Conservation (phyloP, 2,113 vertebrate genomes). For the Ia io region DNA sequence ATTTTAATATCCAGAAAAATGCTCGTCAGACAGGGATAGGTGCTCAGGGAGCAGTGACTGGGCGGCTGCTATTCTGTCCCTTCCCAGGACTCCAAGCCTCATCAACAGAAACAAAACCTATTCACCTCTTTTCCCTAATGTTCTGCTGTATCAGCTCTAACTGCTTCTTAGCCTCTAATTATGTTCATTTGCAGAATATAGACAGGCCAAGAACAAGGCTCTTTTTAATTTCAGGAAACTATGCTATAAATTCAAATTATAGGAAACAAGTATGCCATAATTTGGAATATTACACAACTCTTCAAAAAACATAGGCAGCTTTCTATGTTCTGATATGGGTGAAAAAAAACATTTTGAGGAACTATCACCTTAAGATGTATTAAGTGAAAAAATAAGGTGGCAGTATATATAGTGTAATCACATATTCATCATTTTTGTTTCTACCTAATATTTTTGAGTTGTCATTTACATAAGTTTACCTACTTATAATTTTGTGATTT, state of each 20-base stretch:
- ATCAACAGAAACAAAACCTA: background rate
- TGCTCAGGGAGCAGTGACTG: background rate
- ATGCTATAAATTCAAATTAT: background rate
- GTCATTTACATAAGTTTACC: background rate
- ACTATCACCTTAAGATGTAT: background rate
- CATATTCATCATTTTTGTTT: background rate
- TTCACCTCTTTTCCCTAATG: background rate
- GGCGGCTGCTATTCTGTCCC: background rate
- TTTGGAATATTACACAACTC: background rate
- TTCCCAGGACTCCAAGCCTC: background rate
- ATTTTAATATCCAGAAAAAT: background rate
- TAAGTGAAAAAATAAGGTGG: background rate
- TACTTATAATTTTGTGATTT: background rate
- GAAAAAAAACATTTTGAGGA: no score
- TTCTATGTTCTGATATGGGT: background rate
- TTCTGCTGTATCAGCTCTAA: background rate
- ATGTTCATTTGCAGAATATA: background rate
- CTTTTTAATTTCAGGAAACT: background rate
- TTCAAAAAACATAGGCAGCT: constrained; percentile 3
- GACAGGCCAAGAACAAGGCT: background rate
- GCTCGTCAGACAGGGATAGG: background rate
- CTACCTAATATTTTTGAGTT: background rate
- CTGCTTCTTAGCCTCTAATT: background rate
- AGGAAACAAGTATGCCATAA: background rate
- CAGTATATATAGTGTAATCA: background rate